Conservation (phyloP, 1,140 invertebrate genomes). For the Tribolium madens region DNA sequence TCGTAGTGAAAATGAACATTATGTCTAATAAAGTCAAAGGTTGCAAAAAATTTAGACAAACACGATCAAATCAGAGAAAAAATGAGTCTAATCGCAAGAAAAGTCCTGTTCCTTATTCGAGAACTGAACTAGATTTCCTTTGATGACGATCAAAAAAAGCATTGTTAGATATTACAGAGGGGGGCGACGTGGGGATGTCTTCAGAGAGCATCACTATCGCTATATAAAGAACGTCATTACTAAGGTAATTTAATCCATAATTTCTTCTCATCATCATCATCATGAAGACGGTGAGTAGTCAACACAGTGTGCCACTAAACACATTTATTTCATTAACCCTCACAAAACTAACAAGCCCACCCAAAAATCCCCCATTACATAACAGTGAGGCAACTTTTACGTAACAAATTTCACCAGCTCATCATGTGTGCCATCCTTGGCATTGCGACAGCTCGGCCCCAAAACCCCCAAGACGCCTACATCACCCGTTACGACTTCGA, state of each 20-base stretch:
- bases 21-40: neutral
- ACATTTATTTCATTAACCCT: no score
- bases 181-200: constrained; percentile 9
- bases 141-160: neutral
- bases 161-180: neutral
- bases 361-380: neutral
- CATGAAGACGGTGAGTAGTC: constrained; percentile 14
- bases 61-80: neutral
- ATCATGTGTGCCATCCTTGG: constrained; percentile 42
- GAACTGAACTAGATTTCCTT: neutral
- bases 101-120: neutral
- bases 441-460: constrained; percentile 67
- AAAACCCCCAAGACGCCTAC: constrained; percentile 66
- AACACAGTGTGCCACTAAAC: no score
- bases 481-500: constrained; percentile 55
- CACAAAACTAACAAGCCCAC: neutral
- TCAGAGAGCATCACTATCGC: neutral
- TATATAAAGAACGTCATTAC: constrained; percentile 19
- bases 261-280: constrained; percentile 14
- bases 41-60: neutral
- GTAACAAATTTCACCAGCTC: neutral
- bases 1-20: neutral
- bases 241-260: neutral
- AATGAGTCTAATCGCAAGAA: neutral
- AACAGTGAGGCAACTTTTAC: neutral